phyloP scores from a whole-genome alignment of 2,113 vertebrate genomes.

The Hippocampus mohnikei region DNA sequence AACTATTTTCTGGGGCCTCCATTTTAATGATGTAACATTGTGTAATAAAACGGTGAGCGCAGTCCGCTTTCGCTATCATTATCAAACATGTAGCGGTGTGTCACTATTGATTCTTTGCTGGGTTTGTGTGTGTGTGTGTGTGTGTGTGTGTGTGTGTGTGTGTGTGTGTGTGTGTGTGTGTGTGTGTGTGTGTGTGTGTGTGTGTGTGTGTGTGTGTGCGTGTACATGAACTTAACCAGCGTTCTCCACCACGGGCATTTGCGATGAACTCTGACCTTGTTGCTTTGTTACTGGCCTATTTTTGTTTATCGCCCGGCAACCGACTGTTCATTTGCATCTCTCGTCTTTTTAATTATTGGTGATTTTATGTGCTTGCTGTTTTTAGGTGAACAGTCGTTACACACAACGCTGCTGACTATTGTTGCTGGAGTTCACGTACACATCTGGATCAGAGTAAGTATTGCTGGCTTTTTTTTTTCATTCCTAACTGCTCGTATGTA shows the following conservation, averaged over 20 bases:
- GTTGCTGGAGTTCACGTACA: too few species aligned
- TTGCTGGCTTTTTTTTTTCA: too few species aligned
- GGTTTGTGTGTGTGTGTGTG: neutral
- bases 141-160: neutral
- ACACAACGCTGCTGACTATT: too few species aligned
- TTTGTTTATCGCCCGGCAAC: neutral
- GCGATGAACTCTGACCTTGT: neutral
- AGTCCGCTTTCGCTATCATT: neutral
- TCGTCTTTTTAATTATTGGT: neutral
- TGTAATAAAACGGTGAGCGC: neutral
- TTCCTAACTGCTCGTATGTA: too few species aligned
- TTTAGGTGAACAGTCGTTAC: too few species aligned
- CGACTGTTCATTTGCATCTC: neutral
- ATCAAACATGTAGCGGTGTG: neutral
- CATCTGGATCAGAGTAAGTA: too few species aligned
- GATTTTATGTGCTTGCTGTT: neutral
- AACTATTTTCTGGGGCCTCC: slow-evolving; percentile 4
- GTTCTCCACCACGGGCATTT: neutral
- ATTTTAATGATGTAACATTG: neutral
- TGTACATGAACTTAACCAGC: neutral
- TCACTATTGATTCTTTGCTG: neutral
- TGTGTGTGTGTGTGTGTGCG: neutral
- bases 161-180: too few species aligned
- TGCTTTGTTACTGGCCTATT: neutral
- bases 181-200: neutral